These are phyloP conservation scores for Acanthosepion esculentum DNA, from an alignment of 2,888 invertebrate species.

Conservation along the genomic window DNA sequence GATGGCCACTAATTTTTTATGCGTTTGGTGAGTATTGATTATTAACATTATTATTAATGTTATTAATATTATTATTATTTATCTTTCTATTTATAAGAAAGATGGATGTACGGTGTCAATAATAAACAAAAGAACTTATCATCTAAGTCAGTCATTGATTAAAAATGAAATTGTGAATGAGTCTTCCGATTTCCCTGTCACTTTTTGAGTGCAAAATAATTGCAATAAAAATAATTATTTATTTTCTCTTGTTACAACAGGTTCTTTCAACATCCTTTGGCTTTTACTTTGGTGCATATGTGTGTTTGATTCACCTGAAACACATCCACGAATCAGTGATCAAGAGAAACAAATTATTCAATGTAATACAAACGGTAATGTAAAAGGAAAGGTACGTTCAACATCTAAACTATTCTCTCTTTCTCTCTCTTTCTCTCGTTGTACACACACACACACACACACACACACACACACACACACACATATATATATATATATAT, in stretches of 20 bases:
- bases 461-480: not conserved
- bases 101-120: too few relatives aligned
- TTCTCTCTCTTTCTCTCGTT: not conserved
- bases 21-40: conserved; percentile 53
- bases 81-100: too few relatives aligned
- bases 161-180: too few relatives aligned
- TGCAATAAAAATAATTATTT: not conserved
- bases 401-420: not conserved
- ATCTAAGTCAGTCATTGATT: too few relatives aligned
- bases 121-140: too few relatives aligned
- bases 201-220: not conserved
- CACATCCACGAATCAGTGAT: conserved; percentile 48
- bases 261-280: conserved; percentile 41
- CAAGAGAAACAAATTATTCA: conserved; percentile 45
- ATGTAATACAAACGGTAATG: not conserved
- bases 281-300: conserved; percentile 34
- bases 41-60: too few relatives aligned
- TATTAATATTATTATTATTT: too few relatives aligned
- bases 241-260: not conserved
- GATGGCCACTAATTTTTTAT: conserved; percentile 61
- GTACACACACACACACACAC: not conserved
- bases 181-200: too few relatives aligned
- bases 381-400: not conserved
- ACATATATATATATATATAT: not conserved
- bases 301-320: conserved; percentile 48